Percentiles rank a stretch among this genome's conserved stretches.
phyloP scores from a whole-genome alignment of 1,140 invertebrate species.

The Ericerus pela region DNA sequence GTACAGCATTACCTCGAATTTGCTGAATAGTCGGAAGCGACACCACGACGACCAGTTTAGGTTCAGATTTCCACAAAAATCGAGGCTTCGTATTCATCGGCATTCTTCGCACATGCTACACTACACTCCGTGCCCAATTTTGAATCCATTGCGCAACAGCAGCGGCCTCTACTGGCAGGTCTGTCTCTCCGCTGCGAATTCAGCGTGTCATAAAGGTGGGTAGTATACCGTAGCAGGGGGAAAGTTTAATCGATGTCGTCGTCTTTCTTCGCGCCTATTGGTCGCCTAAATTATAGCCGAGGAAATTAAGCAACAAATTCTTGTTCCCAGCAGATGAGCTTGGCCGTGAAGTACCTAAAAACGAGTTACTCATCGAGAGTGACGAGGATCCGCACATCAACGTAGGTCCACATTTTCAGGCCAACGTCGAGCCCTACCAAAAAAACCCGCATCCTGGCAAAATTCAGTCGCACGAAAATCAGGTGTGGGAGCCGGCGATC shows the following conservation, averaged over 20 bases:
- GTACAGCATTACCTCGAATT: too few species aligned
- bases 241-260: too few species aligned
- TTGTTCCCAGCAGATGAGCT: conserved; percentile 10
- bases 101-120: conserved; percentile 28
- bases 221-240: too few species aligned
- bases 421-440: conserved; percentile 47
- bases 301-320: background rate
- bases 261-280: too few species aligned
- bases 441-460: conserved; percentile 26
- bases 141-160: conserved; percentile 74
- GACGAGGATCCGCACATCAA: conserved; percentile 61
- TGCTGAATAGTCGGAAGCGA: background rate
- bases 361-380: conserved; percentile 25
- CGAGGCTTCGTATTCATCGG: conserved; percentile 39
- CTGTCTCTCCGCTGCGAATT: conserved; percentile 29
- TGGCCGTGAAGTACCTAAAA: conserved; percentile 10
- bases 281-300: too few species aligned
- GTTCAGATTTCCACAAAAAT: conserved; percentile 26
- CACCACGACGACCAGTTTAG: background rate
- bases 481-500: conserved; percentile 74
- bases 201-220: conserved; percentile 25
- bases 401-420: conserved; percentile 78
- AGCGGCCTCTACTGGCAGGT: conserved; percentile 64
- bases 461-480: conserved; percentile 44
- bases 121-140: conserved; percentile 83